Base-by-base conservation (phyloP, 2,797 vertebrate species). In the Callimico goeldii region DNA sequence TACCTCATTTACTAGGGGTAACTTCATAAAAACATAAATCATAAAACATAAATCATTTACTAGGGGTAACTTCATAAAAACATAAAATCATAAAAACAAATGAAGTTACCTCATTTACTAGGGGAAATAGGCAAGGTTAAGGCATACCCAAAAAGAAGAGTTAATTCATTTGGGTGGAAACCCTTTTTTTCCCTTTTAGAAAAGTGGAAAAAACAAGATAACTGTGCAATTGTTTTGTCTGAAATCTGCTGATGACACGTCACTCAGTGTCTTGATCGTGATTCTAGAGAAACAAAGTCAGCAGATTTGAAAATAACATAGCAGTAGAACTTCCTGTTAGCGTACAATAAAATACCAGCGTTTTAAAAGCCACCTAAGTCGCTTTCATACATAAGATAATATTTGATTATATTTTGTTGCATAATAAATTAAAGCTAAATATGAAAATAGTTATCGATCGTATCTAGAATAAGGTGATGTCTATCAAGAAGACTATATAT, bases 311-410 rank as follows among this genome's bases (percentile, higher is more conserved):
- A 91, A 91, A 82, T 87, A 70, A 39, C 36, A 36, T 22, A 72
- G 11, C 30, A 36, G 41, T 55, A 43, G 57, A 57, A n/a, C 52
- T 93, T 96, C 96, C 82, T 85, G 52, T 89, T 76, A 82, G 91
- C n/a, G 17, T 87, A 17, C 3, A 36, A 33, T 52, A 70, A 80
- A 76, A 77, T 43, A n/a, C 24, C 50, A 84, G 50, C 10, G 24
- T 90, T 92, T 11, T 55, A 64, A 52, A 43, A 39, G 19, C 28
- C 48, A n/a, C 70, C 67, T 15, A 39, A 52, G 19, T 77, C 76
- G 48, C 64, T 52, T 77, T 91, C n/a, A 14, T 14, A 24, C 9
- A 6, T 86, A 41, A 67, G 13, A 33, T 30, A 46, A 50, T 67
- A 67, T 87, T 77, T 79, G 77, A 8, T 39, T 80, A 2, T 36